Evolutionary conservation across 2,113 vertebrate species (phyloP), one percentile per base, ranked within the genome.

Genomic region (Ceuthmochares aereus): DNA sequence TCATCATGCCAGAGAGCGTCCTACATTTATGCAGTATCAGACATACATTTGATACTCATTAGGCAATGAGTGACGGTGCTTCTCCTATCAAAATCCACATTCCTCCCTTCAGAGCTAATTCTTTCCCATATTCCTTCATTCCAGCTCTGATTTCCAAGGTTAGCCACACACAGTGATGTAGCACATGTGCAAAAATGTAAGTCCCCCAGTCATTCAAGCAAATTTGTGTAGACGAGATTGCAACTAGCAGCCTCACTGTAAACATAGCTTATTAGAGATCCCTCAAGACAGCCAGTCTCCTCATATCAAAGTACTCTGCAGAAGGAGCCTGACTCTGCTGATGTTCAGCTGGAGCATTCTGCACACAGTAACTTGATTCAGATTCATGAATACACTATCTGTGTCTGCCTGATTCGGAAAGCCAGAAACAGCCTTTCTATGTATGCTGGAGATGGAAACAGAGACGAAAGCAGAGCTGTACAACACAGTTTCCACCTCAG

Each of bases 81-180:
- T 68, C 23, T 26, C 29, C 20, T 78, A 84, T 87, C 37, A 89
- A 81, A 93, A 89, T 36, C 55, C 60, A 29, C 26, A 30, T 84
- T 88, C 89, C 29, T 43, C 20, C 62, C 19, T 43, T 68, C 23
- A 59, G 40, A 56, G 27, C 15, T 18, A 92, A 89, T 74, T 87
- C 45, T 55, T 90, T 90, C 72, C 47, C 40, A 26, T 54, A 79
- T 84, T 89, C 60, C 40, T 86, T 85, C 16, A 67, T 83, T 70
- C 26, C 32, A 51, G 63, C 26, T 78, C 64, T 67, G 47, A 84
- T 87, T 84, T 74, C 84, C 77, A 94, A 81, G 77, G 45, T 42
- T 67, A 77, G 42, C 26, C 30, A 81, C 1, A 1, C n/a, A 3
- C 42, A 59, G 64, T 8, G 3, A 80, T 55, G 29, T 30, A 49